Conservation (phyloP, 2,797 vertebrate genomes). For the Synaphobranchus kaupii region DNA sequence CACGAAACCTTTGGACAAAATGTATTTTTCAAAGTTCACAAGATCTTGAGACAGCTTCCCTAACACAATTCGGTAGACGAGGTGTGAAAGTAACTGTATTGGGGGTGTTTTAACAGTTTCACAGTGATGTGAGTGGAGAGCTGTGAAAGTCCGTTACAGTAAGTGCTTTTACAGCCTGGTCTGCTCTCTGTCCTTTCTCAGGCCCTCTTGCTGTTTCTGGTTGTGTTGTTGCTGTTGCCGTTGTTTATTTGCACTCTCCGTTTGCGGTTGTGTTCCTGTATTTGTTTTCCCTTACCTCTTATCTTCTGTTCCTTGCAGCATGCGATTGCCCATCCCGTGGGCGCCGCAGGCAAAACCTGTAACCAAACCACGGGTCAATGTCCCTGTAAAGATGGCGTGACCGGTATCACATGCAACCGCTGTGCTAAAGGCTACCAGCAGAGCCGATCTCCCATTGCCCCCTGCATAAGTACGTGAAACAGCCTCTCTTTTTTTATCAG, state of each 20-base stretch:
- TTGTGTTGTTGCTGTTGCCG: slow-evolving; percentile 27
- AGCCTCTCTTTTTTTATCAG: slow-evolving; percentile 30
- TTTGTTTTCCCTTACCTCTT: slow-evolving; percentile 62
- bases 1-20: background rate
- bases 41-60: slow-evolving; percentile 49
- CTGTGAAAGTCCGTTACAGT: background rate
- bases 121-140: background rate
- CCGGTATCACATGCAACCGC: slow-evolving; percentile 96
- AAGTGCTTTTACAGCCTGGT: background rate
- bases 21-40: slow-evolving; percentile 53
- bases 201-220: background rate
- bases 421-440: slow-evolving; percentile 99
- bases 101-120: background rate
- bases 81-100: background rate
- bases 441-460: slow-evolving; percentile 95
- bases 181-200: background rate
- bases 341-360: slow-evolving; percentile 96
- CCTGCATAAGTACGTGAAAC: slow-evolving; percentile 93
- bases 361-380: slow-evolving; percentile 98
- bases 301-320: slow-evolving; percentile 79
- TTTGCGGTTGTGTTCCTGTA: slow-evolving; percentile 55
- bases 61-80: background rate
- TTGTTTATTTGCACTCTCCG: slow-evolving; percentile 54
- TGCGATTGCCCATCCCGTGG: slow-evolving; percentile 97
- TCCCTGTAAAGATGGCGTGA: slow-evolving; percentile 97